Percentiles rank a stretch among this genome's conserved stretches.
Conservation (phyloP, 2,113 vertebrate species). For the Nymphicus hollandicus region DNA sequence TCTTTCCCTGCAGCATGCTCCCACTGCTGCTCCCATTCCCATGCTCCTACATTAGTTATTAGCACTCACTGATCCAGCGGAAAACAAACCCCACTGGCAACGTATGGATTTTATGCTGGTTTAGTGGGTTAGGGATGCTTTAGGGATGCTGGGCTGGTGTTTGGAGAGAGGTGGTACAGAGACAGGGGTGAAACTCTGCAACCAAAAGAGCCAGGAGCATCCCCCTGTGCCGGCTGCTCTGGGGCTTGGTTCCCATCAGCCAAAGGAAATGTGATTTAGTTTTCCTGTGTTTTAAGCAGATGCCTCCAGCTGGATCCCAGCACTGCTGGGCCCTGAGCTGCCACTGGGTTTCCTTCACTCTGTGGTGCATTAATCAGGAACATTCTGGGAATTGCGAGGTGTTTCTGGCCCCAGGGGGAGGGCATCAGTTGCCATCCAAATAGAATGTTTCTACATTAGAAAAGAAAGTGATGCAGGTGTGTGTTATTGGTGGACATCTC, state of each 20-base stretch:
- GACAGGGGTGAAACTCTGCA: not conserved
- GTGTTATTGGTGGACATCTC: not conserved
- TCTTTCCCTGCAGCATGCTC: not conserved
- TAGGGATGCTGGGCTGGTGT: not conserved
- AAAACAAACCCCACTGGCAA: not conserved
- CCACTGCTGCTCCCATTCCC: no score
- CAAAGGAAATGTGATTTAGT: not conserved
- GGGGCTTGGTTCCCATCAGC: not conserved
- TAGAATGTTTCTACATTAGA: not conserved
- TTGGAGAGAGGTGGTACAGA: not conserved
- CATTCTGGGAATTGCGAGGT: not conserved
- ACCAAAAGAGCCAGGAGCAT: not conserved
- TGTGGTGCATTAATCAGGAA: not conserved
- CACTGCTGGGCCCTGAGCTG: not conserved
- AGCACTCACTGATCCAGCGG: not conserved
- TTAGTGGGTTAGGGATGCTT: not conserved
- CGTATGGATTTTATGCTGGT: not conserved
- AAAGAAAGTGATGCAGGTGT: not conserved
- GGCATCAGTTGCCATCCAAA: not conserved
- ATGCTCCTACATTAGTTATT: rapidly evolving
- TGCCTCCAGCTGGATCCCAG: not conserved
- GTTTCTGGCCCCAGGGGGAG: not conserved
- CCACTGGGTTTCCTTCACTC: not conserved
- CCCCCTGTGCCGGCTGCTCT: no score
- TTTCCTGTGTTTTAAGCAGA: not conserved